These are phyloP conservation scores for Pasiphila rectangulata DNA, from an alignment of 2,888 invertebrate species.

Conservation along the genomic window DNA sequence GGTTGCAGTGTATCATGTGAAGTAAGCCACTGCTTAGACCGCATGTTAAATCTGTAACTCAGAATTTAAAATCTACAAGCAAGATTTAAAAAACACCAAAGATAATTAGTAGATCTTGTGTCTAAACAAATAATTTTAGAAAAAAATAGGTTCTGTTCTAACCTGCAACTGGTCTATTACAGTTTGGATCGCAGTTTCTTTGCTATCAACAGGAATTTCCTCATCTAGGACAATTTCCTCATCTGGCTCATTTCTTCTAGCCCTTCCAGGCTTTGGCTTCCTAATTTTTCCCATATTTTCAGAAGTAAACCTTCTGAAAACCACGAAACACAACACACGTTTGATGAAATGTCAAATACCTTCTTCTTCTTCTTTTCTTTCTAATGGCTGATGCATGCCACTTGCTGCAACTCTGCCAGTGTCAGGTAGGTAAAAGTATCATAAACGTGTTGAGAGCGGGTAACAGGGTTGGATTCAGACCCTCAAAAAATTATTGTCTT, in stretches of 20 bases:
- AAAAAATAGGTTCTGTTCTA: conserved; percentile 20
- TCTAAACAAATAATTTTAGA: background rate
- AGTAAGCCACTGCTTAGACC: no score
- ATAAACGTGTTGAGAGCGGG: no score
- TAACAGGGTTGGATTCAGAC: no score
- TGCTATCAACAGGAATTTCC: conserved; percentile 55
- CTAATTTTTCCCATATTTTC: conserved; percentile 65
- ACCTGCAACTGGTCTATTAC: conserved; percentile 76
- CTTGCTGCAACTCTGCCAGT: no score
- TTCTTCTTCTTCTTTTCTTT: no score
- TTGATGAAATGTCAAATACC: background rate
- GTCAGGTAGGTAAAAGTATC: no score
- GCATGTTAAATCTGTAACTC: no score
- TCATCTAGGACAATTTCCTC: conserved; percentile 54
- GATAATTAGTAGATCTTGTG: background rate
- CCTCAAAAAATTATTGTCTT: no score
- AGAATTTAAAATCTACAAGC: background rate
- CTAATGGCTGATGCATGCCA: no score
- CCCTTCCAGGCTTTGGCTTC: conserved; percentile 51
- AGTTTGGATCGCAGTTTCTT: conserved; percentile 70
- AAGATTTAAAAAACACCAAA: background rate
- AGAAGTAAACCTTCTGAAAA: background rate
- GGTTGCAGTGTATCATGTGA: no score
- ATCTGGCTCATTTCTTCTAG: conserved; percentile 36
- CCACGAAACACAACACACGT: conserved; percentile 48